phyloP scores from a whole-genome alignment of 2,888 invertebrate genomes.

The Eristalis intricaria region DNA sequence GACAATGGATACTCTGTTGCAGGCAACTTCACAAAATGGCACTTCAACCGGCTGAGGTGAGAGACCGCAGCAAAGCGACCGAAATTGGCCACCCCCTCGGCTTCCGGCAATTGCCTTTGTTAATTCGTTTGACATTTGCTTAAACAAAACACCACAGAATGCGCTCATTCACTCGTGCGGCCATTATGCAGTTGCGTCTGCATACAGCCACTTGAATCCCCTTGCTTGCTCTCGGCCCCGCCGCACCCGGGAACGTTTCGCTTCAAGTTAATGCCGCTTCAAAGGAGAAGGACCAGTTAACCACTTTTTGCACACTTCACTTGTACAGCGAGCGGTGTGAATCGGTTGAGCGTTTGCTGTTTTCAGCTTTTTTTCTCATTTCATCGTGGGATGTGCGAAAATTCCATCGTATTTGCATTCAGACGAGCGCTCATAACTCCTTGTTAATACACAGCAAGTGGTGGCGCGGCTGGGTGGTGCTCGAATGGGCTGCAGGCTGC shows the following conservation, averaged over 20 bases:
- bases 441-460: slow-evolving; percentile 22
- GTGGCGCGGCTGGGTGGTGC: slow-evolving; percentile 11
- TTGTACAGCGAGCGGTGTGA: slow-evolving; percentile 29
- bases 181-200: slow-evolving; percentile 44
- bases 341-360: slow-evolving; percentile 13
- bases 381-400: neutral
- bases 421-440: slow-evolving; percentile 40
- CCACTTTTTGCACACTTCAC: slow-evolving; percentile 39
- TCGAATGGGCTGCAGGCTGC: neutral
- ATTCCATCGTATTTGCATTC: slow-evolving; percentile 53
- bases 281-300: slow-evolving; percentile 13
- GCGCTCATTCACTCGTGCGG: slow-evolving; percentile 27
- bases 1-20: slow-evolving; percentile 39
- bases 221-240: too few species aligned
- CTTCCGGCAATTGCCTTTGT: slow-evolving; percentile 48
- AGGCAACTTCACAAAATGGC: slow-evolving; percentile 27
- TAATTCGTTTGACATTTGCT: slow-evolving; percentile 45
- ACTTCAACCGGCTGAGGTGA: slow-evolving; percentile 11
- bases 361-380: neutral
- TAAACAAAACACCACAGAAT: slow-evolving; percentile 25
- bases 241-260: neutral
- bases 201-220: slow-evolving; percentile 7
- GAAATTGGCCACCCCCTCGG: slow-evolving; percentile 2
- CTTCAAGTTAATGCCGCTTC: slow-evolving; percentile 28
- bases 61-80: neutral